Conservation (phyloP, 2,113 vertebrate species). For the Nipponia nippon region DNA sequence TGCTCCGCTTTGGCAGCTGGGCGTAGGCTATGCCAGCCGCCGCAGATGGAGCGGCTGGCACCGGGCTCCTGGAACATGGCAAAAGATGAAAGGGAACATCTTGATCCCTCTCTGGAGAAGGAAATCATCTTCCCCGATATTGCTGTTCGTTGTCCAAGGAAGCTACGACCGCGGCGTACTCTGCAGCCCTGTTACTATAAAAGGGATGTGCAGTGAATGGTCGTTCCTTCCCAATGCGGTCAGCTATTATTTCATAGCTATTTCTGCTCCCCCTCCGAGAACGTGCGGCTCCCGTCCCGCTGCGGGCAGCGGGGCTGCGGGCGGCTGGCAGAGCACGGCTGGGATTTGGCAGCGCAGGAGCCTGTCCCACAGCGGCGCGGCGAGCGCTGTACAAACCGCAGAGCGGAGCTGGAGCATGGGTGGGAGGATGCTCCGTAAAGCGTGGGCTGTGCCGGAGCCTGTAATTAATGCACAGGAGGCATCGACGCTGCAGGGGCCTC, state of each 20-base stretch:
- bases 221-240: neutral
- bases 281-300: fast-evolving
- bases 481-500: neutral
- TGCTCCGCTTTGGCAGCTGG: neutral
- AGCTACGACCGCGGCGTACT: fast-evolving
- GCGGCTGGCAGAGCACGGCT: neutral
- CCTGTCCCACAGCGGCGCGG: fast-evolving
- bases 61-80: neutral
- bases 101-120: neutral
- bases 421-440: neutral
- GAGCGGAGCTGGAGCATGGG: neutral
- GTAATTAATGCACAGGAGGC: neutral
- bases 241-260: neutral
- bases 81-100: neutral
- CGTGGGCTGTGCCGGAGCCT: neutral
- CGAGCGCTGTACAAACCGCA: fast-evolving
- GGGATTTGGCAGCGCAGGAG: neutral
- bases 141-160: neutral
- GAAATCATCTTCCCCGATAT: neutral
- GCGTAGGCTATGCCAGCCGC: neutral
- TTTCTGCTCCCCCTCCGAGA: neutral
- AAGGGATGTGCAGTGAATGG: neutral
- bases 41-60: neutral
- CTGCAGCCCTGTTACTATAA: neutral
- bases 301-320: neutral